Base-by-base conservation (phyloP, 2,888 invertebrate species). In the Drosophila austrosaltans region DNA sequence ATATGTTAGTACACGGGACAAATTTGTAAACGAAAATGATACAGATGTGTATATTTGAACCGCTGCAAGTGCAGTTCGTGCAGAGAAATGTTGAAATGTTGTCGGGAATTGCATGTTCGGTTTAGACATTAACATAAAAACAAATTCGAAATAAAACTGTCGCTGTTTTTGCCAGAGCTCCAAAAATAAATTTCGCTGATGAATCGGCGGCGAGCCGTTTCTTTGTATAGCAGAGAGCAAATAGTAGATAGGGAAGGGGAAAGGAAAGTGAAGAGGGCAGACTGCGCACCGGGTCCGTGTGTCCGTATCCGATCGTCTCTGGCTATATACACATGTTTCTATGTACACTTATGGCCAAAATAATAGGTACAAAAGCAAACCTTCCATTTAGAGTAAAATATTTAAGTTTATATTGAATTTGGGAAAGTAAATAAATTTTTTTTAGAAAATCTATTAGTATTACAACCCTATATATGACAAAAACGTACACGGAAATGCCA, bases 141-240 rank as follows among this genome's bases (percentile, higher is more conserved):
- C 42, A 73, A 66, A 67, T 73, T 63, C 74, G 48, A 63, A 67
- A 74, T 39, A 66, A 73, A 83, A 87, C 73, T 87, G 77, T 85
- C 76, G 79, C 85, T 76, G 82, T 75, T 82, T 78, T 77, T 72
- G 77, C 87, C 79, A 84, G 68, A 83, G 82, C 77, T 87, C 87
- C 87, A 83, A 87, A 83, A 83, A 83, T 83, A 83, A 77, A 83
- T 83, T 82, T 84, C 69, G 72, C 69, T 72, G 72, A 73, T 76
- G 80, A 66, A 66, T 73, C 72, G 70, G 66, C 58, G 56, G 56
- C 36, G 75, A 74, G 79, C 71, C 64, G 72, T 25, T 48, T 42
- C 42, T 42, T 16, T 42, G 42, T 42, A 16, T 42, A 42, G 6
- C 16, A 48, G 10, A 48, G 48, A 48, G 48, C 48, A 48, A 48